Evolutionary conservation across 2,113 vertebrate genomes (phyloP), one percentile per base, ranked within the genome.

Genomic region (Ardeotis arabs): DNA sequence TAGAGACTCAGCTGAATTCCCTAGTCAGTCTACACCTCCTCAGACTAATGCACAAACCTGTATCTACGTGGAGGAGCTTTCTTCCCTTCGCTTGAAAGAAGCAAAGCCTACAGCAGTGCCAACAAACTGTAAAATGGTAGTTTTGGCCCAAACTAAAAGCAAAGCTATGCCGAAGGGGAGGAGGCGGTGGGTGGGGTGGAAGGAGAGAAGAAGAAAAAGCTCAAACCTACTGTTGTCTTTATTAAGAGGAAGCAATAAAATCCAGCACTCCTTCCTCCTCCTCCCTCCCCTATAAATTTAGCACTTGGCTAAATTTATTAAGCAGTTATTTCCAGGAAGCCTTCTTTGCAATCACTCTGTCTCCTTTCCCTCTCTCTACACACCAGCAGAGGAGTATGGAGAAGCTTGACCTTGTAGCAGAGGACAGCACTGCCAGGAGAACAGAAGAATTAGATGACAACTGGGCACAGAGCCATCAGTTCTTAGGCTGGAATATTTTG

Each of bases 51-150:
- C 20, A 66, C 20, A 56, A 59, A 83, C 73, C 2, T 0, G 0
- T 25, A 47, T 35, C 0, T 1, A 16, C 41, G 25, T 3, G 10
- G 5, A 52, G 4, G 25, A 75, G 22, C 2, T 44, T 67, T n/a
- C 20, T 74, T 50, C 23, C 16, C 37, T 27, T 69, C 11, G 10
- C 12, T 58, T 39, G 41, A 49, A 69, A 28, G 50, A 39, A 33
- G 15, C 8, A 39, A 82, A 69, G 37, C 31, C 31, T 56, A 62
- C 10, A 76, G 44, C 17, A 75, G 33, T 33, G 19, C 24, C 67
- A 27, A 29, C 20, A 73, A 56, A 58, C 25, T 14, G 18, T 49
- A 10, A 49, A 83, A 85, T 68, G 19, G 19, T 31, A 15, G 13
- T 11, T 92, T 49, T 73, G 27, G 12, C 35, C 64, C 39, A 56